These are phyloP conservation scores for Eilema caniola DNA, from an alignment of 2,888 invertebrate genomes.

Conservation along the genomic window DNA sequence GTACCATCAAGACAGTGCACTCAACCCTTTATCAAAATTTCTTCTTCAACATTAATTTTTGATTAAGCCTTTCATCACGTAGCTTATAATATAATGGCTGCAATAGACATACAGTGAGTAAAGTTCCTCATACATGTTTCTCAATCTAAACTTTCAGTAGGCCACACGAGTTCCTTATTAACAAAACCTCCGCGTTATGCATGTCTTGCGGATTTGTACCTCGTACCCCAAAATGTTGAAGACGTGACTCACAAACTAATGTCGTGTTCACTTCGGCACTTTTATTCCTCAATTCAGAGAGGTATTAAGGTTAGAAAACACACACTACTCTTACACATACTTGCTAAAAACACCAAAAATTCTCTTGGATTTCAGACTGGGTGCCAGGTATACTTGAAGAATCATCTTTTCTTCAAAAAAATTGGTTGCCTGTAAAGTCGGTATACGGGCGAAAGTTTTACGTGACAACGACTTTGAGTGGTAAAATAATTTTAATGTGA, in stretches of 20 bases:
- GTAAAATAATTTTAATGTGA: no score
- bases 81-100: no score
- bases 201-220: conserved; percentile 12
- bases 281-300: not conserved
- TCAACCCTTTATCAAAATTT: not conserved
- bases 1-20: no score
- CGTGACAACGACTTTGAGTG: no score
- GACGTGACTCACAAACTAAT: conserved; percentile 15
- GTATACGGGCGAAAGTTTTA: no score
- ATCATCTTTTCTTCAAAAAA: no score
- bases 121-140: not conserved
- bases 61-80: not conserved
- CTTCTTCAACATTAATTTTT: not conserved
- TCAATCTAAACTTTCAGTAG: conserved; percentile 3
- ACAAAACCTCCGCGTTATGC: not conserved
- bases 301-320: not conserved
- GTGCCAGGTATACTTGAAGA: no score
- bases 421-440: no score
- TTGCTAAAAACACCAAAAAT: no score
- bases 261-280: not conserved
- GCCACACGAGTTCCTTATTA: not conserved
- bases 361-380: no score
- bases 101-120: not conserved
- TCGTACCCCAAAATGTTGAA: conserved; percentile 7
- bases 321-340: no score